Evolutionary conservation across 2,113 vertebrate genomes (phyloP).

Genomic region (Perccottus glenii): DNA sequence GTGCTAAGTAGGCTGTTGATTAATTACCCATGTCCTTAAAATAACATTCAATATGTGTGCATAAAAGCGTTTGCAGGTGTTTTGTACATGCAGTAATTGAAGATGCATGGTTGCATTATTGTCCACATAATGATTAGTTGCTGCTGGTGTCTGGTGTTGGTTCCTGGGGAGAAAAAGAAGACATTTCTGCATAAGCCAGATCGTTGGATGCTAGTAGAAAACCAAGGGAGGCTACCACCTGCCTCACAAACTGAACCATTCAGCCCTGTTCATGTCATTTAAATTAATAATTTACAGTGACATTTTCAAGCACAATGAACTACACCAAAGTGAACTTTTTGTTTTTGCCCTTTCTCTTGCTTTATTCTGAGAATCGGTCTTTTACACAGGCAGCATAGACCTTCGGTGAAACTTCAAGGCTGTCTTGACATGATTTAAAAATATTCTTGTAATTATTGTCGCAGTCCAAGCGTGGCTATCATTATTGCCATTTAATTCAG

Average conservation of each 20-base stretch:
- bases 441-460: constrained; percentile 38
- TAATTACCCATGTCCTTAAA: constrained; percentile 3
- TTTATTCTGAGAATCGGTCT: neutral
- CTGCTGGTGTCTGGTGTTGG: neutral
- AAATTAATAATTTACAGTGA: constrained; percentile 40
- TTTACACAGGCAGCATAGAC: neutral
- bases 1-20: neutral
- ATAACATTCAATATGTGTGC: neutral
- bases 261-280: constrained; percentile 6
- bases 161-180: constrained; percentile 28
- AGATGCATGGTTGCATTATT: constrained; percentile 7
- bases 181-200: neutral
- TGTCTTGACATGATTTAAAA: constrained; percentile 7
- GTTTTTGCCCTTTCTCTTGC: neutral
- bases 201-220: constrained; percentile 13
- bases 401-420: too few species aligned
- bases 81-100: neutral
- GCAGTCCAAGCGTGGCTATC: constrained; percentile 14
- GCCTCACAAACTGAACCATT: constrained; percentile 8
- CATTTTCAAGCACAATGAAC: constrained; percentile 24
- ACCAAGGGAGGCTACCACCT: constrained; percentile 12
- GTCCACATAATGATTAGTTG: constrained; percentile 23
- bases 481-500: constrained; percentile 40
- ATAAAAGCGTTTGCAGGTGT: neutral
- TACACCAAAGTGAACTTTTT: constrained; percentile 20